These are phyloP conservation scores for Parauchenoglanis punctatus DNA, from an alignment of 2,797 vertebrate genomes.

Conservation along the genomic window DNA sequence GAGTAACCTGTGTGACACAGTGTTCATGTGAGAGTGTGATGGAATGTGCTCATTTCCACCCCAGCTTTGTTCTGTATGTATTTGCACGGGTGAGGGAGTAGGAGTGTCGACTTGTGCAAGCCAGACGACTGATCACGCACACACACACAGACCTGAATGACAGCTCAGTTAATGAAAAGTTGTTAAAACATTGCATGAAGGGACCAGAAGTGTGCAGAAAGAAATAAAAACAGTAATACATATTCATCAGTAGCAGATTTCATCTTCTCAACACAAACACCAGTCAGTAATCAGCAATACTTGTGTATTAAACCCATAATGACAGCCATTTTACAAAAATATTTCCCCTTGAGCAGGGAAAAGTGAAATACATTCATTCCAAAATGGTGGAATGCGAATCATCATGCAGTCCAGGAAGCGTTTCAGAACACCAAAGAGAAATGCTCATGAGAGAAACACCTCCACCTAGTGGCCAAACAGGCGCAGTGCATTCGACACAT, in stretches of 20 bases:
- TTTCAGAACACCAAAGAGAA: background rate
- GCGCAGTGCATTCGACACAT: background rate
- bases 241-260: background rate
- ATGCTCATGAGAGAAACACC: background rate
- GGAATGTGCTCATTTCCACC: slow-evolving; percentile 69
- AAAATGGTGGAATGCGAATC: slow-evolving; percentile 41
- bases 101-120: background rate
- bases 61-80: slow-evolving; percentile 55
- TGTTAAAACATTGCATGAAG: background rate
- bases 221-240: background rate
- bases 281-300: background rate
- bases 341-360: background rate
- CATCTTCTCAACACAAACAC: background rate
- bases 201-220: background rate
- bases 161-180: slow-evolving; percentile 17
- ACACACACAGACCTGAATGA: background rate
- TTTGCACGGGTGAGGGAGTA: slow-evolving; percentile 29
- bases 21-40: slow-evolving; percentile 22
- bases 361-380: slow-evolving; percentile 32
- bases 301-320: background rate
- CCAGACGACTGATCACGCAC: background rate
- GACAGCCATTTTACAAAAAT: slow-evolving; percentile 29
- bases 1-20: background rate
- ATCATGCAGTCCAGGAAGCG: background rate
- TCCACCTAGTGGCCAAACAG: slow-evolving; percentile 43